Conservation (phyloP, 2,888 invertebrate species). For the Hartigia nigra region DNA sequence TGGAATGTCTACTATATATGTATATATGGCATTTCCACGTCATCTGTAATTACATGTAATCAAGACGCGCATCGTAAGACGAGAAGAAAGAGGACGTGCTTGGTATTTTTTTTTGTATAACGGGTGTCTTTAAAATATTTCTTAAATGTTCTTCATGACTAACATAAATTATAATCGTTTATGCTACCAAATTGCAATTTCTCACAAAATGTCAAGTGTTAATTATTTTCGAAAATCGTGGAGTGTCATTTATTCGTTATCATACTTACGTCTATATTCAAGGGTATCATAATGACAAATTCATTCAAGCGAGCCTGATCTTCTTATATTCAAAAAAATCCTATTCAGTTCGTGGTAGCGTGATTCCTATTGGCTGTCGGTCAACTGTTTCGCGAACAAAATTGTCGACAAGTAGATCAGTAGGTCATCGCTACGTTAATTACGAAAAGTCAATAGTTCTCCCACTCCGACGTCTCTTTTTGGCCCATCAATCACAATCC, state of each 20-base stretch:
- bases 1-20: slow-evolving; percentile 12
- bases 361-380: slow-evolving; percentile 11
- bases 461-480: slow-evolving; percentile 37
- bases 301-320: neutral
- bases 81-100: slow-evolving; percentile 10
- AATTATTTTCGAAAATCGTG: neutral
- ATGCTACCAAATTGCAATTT: neutral
- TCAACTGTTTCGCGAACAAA: slow-evolving; percentile 17
- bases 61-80: slow-evolving; percentile 17
- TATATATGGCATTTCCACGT: slow-evolving; percentile 18
- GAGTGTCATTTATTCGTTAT: neutral
- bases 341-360: slow-evolving; percentile 18
- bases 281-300: neutral
- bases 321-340: neutral
- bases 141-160: neutral
- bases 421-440: slow-evolving; percentile 55
- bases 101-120: slow-evolving; percentile 5
- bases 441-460: slow-evolving; percentile 46
- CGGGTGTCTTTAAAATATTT: neutral
- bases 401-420: slow-evolving; percentile 45
- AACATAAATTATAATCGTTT: neutral
- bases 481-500: neutral
- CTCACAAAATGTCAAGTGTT: neutral
- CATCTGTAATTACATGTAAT: slow-evolving; percentile 31
- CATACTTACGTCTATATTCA: neutral